These are phyloP conservation scores for Sarcophaga peregrina DNA, from an alignment of 1,140 invertebrate genomes.

Conservation along the genomic window DNA sequence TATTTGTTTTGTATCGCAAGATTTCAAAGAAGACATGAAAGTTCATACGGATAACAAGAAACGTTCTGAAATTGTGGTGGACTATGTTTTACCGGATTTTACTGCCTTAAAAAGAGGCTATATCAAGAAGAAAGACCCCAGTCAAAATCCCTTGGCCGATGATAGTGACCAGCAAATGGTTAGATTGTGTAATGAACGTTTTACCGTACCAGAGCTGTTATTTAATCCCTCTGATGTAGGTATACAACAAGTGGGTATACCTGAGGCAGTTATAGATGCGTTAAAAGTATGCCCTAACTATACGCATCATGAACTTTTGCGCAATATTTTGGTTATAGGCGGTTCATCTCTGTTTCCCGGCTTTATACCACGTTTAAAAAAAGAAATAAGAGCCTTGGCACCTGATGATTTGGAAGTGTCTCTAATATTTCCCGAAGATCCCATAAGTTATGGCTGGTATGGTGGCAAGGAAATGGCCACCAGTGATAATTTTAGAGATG, in stretches of 20 bases:
- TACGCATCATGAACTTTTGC: conserved; percentile 82
- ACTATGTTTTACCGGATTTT: conserved; percentile 97
- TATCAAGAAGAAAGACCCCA: conserved; percentile 64
- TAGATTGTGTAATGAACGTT: conserved; percentile 90
- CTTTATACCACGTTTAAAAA: conserved; percentile 83
- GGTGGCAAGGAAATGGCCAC: conserved; percentile 82
- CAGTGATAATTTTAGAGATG: conserved; percentile 78
- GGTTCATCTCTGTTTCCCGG: conserved; percentile 87
- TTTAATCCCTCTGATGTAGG: conserved; percentile 96
- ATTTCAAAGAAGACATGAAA: conserved; percentile 89
- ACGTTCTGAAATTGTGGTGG: conserved; percentile 78
- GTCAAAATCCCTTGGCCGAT: conserved; percentile 49
- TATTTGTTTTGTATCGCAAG: conserved; percentile 90
- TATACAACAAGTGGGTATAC: conserved; percentile 86
- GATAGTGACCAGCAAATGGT: conserved; percentile 77
- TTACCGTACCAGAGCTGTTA: conserved; percentile 93
- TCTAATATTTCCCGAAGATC: conserved; percentile 78
- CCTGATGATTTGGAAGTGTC: conserved; percentile 81
- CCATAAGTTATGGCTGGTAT: conserved; percentile 87
- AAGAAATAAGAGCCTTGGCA: conserved; percentile 83
- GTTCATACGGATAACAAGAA: conserved; percentile 73
- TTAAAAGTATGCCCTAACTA: conserved; percentile 80
- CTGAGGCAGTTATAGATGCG: conserved; percentile 86
- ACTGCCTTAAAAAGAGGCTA: conserved; percentile 86
- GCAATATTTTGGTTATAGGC: conserved; percentile 93